Evolutionary conservation across 2,888 invertebrate species (phyloP), one percentile per base, ranked within the genome.

Genomic region (Apotomis capreana): DNA sequence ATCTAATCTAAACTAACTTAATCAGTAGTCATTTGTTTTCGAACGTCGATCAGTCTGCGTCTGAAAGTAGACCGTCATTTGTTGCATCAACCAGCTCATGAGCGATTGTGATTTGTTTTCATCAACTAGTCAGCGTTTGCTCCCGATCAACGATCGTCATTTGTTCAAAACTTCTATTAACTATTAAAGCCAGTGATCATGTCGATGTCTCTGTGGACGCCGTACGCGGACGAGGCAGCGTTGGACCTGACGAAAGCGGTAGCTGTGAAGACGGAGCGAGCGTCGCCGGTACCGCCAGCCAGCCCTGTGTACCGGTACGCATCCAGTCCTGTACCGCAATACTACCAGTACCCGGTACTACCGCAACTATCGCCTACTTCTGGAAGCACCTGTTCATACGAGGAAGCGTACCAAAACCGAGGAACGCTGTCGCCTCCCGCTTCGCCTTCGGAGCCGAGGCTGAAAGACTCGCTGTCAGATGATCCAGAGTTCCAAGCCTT

Each of bases 401-500:
- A 80, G 75, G 82, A 82, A 1, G 65, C 63, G 5, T 67, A 69
- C 5, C 8, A 46, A n/a, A 73, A 60, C 40, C 70, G 44, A 8
- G 74, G 73, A 1, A 77, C 79, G 0, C 46, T 81, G 12, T 85
- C 84, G 2, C 87, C 83, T 8, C 84, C 84, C 0, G 78, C 76
- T 0, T 82, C 83, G 0, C 84, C 74, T 9, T 62, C 72, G 13
- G 37, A 73, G 49, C 52, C 75, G 3, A 82, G 78, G 36, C 51
- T 87, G 8, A 81, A 78, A 0, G 84, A 86, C 36, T 76, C 78
- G 3, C 62, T 88, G 9, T 84, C 86, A 0, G 85, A 88, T 37
- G 95, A 96, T 13, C 83, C 83, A 59, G 95, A 95, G 1, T 97
- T 96, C 79, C 92, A 94, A 13, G 95, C 95, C 64, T 97, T 96